Percentiles rank a stretch among this genome's conserved stretches.
Conservation (phyloP, 2,888 invertebrate genomes). For the Morinoia aosen region DNA sequence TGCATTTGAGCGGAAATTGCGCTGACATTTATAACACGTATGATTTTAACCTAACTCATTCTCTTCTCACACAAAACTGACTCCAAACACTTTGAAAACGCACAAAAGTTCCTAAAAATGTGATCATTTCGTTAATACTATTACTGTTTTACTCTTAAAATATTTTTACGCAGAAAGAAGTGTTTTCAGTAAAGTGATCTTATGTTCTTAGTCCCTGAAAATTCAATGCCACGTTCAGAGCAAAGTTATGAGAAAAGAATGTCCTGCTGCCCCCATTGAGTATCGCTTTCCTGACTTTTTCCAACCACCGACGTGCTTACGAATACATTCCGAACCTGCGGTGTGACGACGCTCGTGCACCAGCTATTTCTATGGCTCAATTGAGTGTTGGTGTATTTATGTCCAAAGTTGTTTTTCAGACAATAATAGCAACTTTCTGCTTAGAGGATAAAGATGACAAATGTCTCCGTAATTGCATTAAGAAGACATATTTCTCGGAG, state of each 20-base stretch:
- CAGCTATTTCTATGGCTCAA: background rate
- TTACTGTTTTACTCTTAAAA: background rate
- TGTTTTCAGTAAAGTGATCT: background rate
- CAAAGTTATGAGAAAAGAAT: background rate
- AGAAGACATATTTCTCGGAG: background rate
- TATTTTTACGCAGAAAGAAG: background rate
- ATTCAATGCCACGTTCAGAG: background rate
- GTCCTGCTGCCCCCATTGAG: background rate
- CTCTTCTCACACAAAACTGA: background rate
- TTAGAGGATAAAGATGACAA: background rate
- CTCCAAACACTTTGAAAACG: background rate
- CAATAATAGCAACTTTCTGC: background rate
- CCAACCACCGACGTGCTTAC: background rate
- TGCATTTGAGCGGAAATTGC: background rate
- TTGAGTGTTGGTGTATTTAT: background rate
- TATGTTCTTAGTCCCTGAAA: background rate
- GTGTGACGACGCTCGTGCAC: background rate
- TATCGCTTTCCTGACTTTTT: background rate
- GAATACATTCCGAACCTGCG: background rate
- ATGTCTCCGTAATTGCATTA: background rate
- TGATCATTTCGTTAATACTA: background rate
- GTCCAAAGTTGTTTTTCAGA: background rate
- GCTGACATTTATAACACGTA: background rate
- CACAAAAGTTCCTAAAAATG: too few relatives aligned
- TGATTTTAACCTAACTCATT: background rate